Base-by-base conservation (phyloP, 2,113 vertebrate genomes). In the Entelurus aequoreus region DNA sequence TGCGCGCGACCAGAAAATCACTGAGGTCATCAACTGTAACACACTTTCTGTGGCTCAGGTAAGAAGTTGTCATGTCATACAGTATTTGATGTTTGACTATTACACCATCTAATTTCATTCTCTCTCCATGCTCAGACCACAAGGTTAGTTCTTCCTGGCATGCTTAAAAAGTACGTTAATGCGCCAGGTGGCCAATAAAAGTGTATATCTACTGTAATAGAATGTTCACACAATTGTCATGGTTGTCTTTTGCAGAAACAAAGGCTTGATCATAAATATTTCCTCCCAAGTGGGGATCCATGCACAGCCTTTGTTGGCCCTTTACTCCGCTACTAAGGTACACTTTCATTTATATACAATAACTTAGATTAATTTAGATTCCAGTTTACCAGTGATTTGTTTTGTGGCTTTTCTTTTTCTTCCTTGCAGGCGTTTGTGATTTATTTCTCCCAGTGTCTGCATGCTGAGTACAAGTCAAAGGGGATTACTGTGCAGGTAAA, bases 401-500 rank as follows among this genome's bases (percentile, higher is more conserved):
- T 44, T 58, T 61, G 8, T 61, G n/a, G 55, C 44, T 4, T 40
- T 37, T 47, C 51, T 60, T 69, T 48, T 38, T 56, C n/a, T 74
- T 51, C 13, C 6, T 77, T 79, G 48, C 76, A 93, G 91, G 78
- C 63, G 57, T 93, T 91, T 60, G 74, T 90, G 9, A 80, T 75
- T 12, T 87, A 74, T 79, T 91, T 93, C 72, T 93, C 91, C 40
- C 64, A 57, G 14, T 75, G 84, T 64, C 78, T 94, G 49, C 72
- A 89, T 51, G 69, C 84, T 4, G 92, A 93, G 74, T 92, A 92
- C 76, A 76, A 66, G 48, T 64, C 84, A 14, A 60, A 66, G 4
- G 93, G 92, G 28, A 85, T 93, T 68, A 86, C 62, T 3, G 78
- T 92, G 28, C 92, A 93, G 91, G 92, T 93, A 87, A 67, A 35